Conservation (phyloP, 1,140 invertebrate genomes). For the Trichonephila clavipes region DNA sequence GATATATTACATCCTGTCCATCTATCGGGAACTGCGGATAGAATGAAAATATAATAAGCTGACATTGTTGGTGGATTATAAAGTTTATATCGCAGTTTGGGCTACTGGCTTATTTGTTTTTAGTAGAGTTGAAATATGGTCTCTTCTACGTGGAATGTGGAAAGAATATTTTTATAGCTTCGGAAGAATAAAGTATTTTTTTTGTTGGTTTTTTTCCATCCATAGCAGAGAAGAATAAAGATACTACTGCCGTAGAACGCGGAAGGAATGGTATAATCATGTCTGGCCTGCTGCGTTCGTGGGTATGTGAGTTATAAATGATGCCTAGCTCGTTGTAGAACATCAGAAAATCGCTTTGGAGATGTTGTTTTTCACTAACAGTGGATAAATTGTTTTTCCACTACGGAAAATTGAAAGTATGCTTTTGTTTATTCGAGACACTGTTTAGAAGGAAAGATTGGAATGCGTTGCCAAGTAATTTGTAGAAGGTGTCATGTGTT, state of each 20-base stretch:
- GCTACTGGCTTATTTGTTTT: neutral
- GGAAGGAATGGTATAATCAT: neutral
- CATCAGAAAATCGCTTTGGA: neutral
- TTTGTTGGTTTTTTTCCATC: neutral
- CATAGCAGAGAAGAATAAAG: neutral
- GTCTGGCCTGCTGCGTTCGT: neutral
- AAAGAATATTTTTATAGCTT: slow-evolving; percentile 2
- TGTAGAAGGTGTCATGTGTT: neutral
- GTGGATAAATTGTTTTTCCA: neutral
- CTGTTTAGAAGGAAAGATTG: neutral
- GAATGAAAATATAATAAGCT: slow-evolving; percentile 60
- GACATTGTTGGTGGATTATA: slow-evolving; percentile 54
- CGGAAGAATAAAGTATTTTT: neutral
- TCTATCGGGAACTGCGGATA: neutral
- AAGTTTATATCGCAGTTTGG: slow-evolving; percentile 41
- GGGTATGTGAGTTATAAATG: neutral
- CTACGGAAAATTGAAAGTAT: neutral
- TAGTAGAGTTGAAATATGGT: slow-evolving; percentile 39
- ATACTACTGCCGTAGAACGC: neutral
- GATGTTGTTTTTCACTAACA: neutral
- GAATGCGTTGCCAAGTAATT: neutral
- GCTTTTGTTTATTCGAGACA: neutral
- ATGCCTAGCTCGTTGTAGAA: neutral
- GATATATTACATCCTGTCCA: neutral
- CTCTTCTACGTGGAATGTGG: neutral